Base-by-base conservation (phyloP, 2,888 invertebrate genomes). In the Erebia ligea region DNA sequence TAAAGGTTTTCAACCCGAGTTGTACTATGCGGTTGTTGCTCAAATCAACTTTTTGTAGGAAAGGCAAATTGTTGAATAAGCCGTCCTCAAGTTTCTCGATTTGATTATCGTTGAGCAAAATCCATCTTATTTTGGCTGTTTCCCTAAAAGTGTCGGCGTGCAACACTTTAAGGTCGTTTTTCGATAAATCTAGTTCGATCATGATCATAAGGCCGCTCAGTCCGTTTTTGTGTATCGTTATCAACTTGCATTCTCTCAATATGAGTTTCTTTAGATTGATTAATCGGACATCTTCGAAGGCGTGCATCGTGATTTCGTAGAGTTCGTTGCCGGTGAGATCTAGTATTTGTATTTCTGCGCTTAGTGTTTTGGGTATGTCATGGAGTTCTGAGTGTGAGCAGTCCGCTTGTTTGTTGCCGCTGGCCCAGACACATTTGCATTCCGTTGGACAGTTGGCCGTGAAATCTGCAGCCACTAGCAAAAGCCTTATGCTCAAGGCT, bases 401-500 rank as follows among this genome's bases (percentile, higher is more conserved):
- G 78, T 97, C 96, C 1, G 97, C 98, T 25, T 96, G 95, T 84
- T 96, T 97, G 86, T 96, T 97, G 8, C 98, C 98, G 72, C 96
- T 96, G 42, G 95, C 95, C 98, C 98, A 98, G 76, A 96, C 95
- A 86, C 98, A 98, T 81, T 95, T 95, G 91, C 98, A 98, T 70
- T 93, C 92, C 75, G 93, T 84, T 11, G 95, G 94, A 85, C 96
- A 97, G 82, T 94, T 94, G 45, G 91, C 92, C 67, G 94, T 93
- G 86, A 95, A 95, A 79, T 94, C 93, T 21, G 89, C 89, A 64
- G 85, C 83, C 59, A 88, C 81, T 11, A 88, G 82, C 25, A 83
- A 81, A 57, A 87, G 76, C 67, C 85, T 77, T 69, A 89, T 71
- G 76, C 81, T 82, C 34, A 90, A 74, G 52, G 88, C 73, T 19